These are phyloP conservation scores for Polydesmus complanatus DNA, from an alignment of 2,888 invertebrate genomes.

Conservation along the genomic window DNA sequence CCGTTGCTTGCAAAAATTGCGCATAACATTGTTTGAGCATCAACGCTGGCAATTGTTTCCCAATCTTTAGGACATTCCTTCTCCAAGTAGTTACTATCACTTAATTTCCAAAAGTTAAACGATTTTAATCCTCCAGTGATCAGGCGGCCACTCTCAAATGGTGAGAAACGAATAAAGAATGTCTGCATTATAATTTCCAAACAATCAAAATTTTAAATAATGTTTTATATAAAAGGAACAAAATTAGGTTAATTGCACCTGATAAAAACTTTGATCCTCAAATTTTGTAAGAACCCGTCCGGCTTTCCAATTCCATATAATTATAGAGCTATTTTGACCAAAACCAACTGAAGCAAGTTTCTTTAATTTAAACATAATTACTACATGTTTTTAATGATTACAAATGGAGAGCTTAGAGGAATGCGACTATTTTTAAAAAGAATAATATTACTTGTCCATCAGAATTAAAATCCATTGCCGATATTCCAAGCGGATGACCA, in stretches of 20 bases:
- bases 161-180: constrained; percentile 35
- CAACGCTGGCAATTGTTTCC: neutral
- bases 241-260: no score
- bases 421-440: neutral
- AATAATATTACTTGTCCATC: constrained; percentile 26
- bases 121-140: constrained; percentile 36
- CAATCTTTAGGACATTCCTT: constrained; percentile 1
- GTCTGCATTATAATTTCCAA: constrained; percentile 14
- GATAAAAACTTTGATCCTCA: neutral
- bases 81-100: constrained; percentile 25
- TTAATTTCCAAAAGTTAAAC: constrained; percentile 36
- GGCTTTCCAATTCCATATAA: constrained; percentile 35
- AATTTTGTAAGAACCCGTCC: neutral
- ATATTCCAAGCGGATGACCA: constrained; percentile 32
- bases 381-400: neutral
- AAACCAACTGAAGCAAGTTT: constrained; percentile 33
- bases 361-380: neutral
- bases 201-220: neutral
- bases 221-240: neutral
- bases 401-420: neutral
- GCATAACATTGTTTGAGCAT: constrained; percentile 16
- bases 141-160: constrained; percentile 28
- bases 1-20: constrained; percentile 12
- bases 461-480: constrained; percentile 32
- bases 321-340: constrained; percentile 34